Evolutionary conservation across 2,113 vertebrate genomes (phyloP).

Genomic region (Aptenodytes forsteri): DNA sequence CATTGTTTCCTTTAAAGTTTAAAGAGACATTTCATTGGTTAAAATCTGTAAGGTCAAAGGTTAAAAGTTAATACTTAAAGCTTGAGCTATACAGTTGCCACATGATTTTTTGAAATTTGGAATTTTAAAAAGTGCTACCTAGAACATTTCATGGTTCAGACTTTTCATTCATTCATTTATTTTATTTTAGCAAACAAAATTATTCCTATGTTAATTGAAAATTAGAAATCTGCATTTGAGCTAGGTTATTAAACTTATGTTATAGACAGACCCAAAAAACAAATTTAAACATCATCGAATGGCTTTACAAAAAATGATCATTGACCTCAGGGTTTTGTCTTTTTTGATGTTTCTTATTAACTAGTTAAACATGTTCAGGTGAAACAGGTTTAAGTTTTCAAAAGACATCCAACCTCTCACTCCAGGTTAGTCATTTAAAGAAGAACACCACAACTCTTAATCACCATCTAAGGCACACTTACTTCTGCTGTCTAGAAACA

Average conservation of each 20-base stretch:
- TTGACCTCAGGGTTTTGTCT: conserved; percentile 86
- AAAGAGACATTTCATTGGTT: conserved; percentile 99
- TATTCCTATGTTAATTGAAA: conserved; percentile 97
- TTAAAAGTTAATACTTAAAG: conserved; percentile 99
- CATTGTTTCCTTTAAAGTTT: conserved; percentile 99
- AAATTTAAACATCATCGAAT: conserved; percentile 91
- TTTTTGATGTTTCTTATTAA: conserved; percentile 91
- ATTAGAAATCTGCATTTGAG: conserved; percentile 92
- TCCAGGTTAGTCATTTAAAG: conserved; percentile 85
- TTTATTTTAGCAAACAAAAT: conserved; percentile 98
- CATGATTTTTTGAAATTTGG: conserved; percentile 93
- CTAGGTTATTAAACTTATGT: conserved; percentile 94
- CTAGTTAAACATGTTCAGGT: conserved; percentile 96
- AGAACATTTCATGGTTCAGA: conserved; percentile 93
- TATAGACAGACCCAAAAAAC: conserved; percentile 93
- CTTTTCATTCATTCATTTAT: conserved; percentile 93
- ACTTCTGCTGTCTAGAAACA: conserved; percentile 78
- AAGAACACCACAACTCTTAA: conserved; percentile 76
- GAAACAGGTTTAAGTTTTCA: conserved; percentile 88
- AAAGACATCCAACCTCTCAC: conserved; percentile 87
- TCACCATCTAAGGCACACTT: conserved; percentile 77
- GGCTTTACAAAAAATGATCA: conserved; percentile 88
- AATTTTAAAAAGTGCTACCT: conserved; percentile 92
- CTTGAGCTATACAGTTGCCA: conserved; percentile 96
- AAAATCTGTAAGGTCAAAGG: conserved; percentile 99